Conservation (phyloP, 2,113 vertebrate genomes). For the Camarhynchus parvulus region DNA sequence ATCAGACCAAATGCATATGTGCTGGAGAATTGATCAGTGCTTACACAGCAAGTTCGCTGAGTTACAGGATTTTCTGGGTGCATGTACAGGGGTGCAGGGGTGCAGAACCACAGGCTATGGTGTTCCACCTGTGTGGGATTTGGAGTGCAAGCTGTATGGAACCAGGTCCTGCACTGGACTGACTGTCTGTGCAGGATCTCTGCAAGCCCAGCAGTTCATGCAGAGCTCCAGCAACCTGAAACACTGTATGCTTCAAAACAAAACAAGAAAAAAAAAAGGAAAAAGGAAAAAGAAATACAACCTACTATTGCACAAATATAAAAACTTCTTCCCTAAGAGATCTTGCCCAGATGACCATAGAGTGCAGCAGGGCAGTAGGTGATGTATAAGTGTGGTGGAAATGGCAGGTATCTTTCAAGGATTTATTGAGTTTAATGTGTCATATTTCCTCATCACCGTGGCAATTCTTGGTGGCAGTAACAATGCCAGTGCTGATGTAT, state of each 20-base stretch:
- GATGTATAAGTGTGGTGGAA: neutral
- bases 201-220: neutral
- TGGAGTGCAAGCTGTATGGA: neutral
- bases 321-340: neutral
- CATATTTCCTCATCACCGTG: neutral
- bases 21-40: neutral
- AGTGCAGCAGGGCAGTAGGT: neutral
- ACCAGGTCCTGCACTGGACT: rapidly evolving
- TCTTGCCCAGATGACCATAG: neutral
- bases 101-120: neutral
- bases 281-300: neutral
- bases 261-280: neutral
- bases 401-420: conserved; percentile 15
- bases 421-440: conserved; percentile 48
- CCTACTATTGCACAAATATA: neutral
- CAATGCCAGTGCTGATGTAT: conserved; percentile 27
- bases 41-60: neutral
- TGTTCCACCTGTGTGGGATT: rapidly evolving
- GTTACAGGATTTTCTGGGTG: neutral
- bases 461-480: conserved; percentile 6
- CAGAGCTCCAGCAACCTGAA: neutral
- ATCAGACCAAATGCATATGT: rapidly evolving
- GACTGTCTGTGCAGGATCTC: neutral
- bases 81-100: neutral
- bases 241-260: neutral